Conservation (phyloP, 2,797 vertebrate genomes). For the Arctocebus calabarensis region DNA sequence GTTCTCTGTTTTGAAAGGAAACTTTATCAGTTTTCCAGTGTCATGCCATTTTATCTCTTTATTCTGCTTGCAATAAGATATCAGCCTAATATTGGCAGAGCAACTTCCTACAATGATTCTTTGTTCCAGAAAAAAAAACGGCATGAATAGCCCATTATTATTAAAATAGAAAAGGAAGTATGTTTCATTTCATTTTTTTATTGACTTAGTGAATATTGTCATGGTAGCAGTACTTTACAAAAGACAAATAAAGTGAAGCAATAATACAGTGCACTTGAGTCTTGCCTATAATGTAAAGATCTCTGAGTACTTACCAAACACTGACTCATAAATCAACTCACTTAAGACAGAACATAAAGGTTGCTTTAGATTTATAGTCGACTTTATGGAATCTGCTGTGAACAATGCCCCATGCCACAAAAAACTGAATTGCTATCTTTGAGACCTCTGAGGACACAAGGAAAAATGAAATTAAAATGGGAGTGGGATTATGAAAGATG, state of each 20-base stretch:
- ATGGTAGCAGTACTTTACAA: slow-evolving; percentile 64
- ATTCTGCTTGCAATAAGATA: slow-evolving; percentile 80
- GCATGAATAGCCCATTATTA: slow-evolving; percentile 80
- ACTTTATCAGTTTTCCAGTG: slow-evolving; percentile 75
- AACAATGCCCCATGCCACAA: neutral
- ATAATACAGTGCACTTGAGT: neutral
- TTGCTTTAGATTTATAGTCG: neutral
- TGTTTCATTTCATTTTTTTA: slow-evolving; percentile 65
- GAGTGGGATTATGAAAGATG: neutral
- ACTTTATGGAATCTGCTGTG: neutral
- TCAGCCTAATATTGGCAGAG: slow-evolving; percentile 71
- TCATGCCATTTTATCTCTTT: slow-evolving; percentile 76
- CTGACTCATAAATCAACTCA: slow-evolving; percentile 40
- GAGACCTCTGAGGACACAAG: neutral
- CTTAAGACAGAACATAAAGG: neutral
- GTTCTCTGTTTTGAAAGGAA: slow-evolving; percentile 73
- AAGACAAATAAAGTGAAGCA: slow-evolving; percentile 57
- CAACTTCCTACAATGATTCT: slow-evolving; percentile 78
- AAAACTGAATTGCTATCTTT: neutral
- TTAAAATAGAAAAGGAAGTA: slow-evolving; percentile 78
- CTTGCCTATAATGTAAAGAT: slow-evolving; percentile 13
- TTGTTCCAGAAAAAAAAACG: slow-evolving; percentile 67
- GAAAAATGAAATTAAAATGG: neutral
- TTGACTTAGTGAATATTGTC: slow-evolving; percentile 74
- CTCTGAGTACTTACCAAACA: slow-evolving; percentile 50